phyloP scores from a whole-genome alignment of 1,140 invertebrate species.

The Leptinotarsa defecta region DNA sequence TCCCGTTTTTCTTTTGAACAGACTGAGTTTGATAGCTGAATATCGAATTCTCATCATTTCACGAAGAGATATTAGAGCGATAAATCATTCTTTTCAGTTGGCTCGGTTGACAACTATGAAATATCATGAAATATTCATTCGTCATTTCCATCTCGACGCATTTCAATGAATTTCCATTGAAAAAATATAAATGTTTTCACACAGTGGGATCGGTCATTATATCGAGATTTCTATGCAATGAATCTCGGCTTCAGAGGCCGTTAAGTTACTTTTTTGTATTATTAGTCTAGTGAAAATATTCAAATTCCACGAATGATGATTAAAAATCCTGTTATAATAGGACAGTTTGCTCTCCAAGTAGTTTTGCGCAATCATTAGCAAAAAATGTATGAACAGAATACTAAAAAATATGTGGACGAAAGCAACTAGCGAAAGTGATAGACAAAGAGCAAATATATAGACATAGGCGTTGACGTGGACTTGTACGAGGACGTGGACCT shows the following conservation, averaged over 20 bases:
- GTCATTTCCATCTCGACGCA: constrained; percentile 7
- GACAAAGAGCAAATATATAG: too few relatives aligned
- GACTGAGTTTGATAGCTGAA: neutral
- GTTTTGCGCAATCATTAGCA: too few relatives aligned
- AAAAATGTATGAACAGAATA: too few relatives aligned
- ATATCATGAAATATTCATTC: constrained; percentile 9
- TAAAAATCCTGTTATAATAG: too few relatives aligned
- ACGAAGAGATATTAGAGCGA: neutral
- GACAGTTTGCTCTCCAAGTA: too few relatives aligned
- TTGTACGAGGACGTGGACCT: accelerated
- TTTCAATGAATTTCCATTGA: constrained; percentile 1
- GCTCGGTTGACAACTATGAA: neutral
- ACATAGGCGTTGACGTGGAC: too few relatives aligned
- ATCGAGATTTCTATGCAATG: neutral
- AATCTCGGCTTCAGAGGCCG: neutral
- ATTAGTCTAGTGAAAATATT: too few relatives aligned
- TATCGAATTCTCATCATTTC: neutral
- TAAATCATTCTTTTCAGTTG: neutral
- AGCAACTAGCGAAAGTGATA: too few relatives aligned
- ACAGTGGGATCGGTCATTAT: neutral
- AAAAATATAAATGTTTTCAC: neutral
- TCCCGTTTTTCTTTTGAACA: neutral
- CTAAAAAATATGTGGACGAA: too few relatives aligned
- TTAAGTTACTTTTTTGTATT: neutral
- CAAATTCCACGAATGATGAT: too few relatives aligned